Evolutionary conservation across 2,888 invertebrate species (phyloP), one percentile per base, ranked within the genome.

Genomic region (Falcaria lacertinaria): DNA sequence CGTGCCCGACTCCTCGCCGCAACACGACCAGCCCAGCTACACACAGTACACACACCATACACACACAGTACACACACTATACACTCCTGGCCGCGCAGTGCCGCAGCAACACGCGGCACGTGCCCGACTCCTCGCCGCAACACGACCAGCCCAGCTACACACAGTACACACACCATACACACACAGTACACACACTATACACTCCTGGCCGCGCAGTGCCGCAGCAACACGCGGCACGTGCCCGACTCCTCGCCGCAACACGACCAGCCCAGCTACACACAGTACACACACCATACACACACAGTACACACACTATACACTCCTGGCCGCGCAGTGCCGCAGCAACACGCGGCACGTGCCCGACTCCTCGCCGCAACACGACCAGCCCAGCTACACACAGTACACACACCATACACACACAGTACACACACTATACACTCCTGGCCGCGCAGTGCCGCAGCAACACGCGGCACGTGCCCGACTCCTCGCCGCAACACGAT

Each of bases 81-180:
- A n/a, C n/a, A n/a, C n/a, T n/a, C n/a, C n/a, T n/a, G 4, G 98
- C 97, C 41, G 97, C 97, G 80, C 98, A 98, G 87, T 98, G 98
- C 45, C 97, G 95, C 56, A 99, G 89, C 47, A 99, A 87, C 52
- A 97, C 93, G 59, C 98, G 91, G 81, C 98, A 99, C 48, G 97
- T 73, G 48, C 77, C 79, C 11, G 78, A 78, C 74, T 87, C 86
- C 57, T 81, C 86, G 55, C 82, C 82, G 70, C 84, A 83, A 64
- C 86, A 86, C 54, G 85, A 82, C 82, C 87, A 87, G 32, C 88
- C 87, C 69, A 88, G 52, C 87, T 86, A 58, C 0, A 1, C 28
- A 16, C 16, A 8, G 44, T 33, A 22, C 19, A 25, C 14, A 6
- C 22, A 4, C 16, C 7, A 39, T 6, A 33, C n/a, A n/a, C n/a